phyloP scores from a whole-genome alignment of 2,797 vertebrate species.

The Dendrocincla tyrannina region DNA sequence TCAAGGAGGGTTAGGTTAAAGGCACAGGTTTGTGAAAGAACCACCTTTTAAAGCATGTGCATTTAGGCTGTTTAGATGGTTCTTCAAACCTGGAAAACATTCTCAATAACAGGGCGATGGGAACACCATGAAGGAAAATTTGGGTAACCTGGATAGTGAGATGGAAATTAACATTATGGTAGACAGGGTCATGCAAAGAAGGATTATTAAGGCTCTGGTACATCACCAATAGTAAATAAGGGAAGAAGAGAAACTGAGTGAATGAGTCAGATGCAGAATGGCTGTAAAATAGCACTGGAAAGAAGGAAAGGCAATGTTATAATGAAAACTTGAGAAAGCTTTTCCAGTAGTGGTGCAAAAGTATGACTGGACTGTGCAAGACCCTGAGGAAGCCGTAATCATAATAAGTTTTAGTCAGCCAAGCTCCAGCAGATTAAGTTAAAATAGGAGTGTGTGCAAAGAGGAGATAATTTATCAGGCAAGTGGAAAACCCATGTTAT shows the following conservation, averaged over 20 bases:
- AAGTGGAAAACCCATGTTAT: neutral
- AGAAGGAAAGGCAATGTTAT: neutral
- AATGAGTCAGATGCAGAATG: neutral
- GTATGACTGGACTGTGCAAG: neutral
- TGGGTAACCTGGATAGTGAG: neutral
- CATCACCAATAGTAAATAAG: neutral
- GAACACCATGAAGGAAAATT: neutral
- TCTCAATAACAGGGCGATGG: neutral
- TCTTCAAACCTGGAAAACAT: neutral
- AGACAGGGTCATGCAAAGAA: neutral
- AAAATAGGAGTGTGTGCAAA: neutral
- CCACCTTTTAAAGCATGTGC: neutral
- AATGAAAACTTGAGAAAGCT: neutral
- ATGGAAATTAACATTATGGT: neutral
- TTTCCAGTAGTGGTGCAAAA: neutral
- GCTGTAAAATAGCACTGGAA: neutral
- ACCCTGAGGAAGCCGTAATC: neutral
- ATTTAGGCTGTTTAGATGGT: neutral
- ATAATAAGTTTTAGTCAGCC: neutral
- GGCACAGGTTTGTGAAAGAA: neutral
- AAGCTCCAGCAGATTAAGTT: neutral
- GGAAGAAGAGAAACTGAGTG: neutral
- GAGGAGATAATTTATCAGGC: neutral
- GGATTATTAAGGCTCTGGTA: neutral
- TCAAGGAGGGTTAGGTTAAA: neutral